Evolutionary conservation across 2,888 invertebrate genomes (phyloP).

Genomic region (Pteria penguin): DNA sequence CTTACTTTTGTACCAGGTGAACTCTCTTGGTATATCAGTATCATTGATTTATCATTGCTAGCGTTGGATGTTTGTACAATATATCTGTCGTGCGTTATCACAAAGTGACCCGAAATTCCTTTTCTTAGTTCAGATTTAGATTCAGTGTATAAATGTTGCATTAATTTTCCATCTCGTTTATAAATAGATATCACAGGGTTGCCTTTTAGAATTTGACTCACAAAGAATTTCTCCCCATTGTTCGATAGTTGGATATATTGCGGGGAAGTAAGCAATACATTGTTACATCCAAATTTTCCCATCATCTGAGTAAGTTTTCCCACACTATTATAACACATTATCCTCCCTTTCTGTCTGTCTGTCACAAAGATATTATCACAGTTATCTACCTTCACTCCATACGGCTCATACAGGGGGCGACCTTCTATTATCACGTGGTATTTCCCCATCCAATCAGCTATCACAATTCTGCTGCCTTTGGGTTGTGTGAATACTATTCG

Average conservation of each 20-base stretch:
- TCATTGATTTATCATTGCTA: background rate
- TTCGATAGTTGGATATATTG: conserved; percentile 26
- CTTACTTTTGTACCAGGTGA: background rate
- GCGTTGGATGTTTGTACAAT: background rate
- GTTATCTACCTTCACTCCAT: conserved; percentile 36
- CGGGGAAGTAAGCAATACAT: conserved; percentile 17
- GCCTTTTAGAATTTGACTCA: conserved; percentile 26
- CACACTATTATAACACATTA: conserved; percentile 40
- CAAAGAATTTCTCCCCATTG: conserved; percentile 16
- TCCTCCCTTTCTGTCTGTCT: conserved; percentile 42
- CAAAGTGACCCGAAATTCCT: background rate
- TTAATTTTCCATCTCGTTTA: conserved; percentile 3
- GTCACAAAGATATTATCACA: conserved; percentile 42
- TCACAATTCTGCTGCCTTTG: conserved; percentile 28
- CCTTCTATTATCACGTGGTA: conserved; percentile 26
- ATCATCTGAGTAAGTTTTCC: conserved; percentile 40
- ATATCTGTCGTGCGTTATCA: background rate
- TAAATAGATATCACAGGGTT: conserved; percentile 16
- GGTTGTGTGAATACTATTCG: conserved; percentile 40
- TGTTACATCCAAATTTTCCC: conserved; percentile 33
- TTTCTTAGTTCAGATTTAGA: background rate
- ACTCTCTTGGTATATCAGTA: too few relatives aligned
- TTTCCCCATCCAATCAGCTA: conserved; percentile 38
- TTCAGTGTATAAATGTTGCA: conserved; percentile 8
- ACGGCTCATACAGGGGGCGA: conserved; percentile 43